Percentiles rank a stretch among this genome's conserved stretches.
These are phyloP conservation scores for Arrhamphus sclerolepis DNA, from an alignment of 2,797 vertebrate species.

Conservation along the genomic window DNA sequence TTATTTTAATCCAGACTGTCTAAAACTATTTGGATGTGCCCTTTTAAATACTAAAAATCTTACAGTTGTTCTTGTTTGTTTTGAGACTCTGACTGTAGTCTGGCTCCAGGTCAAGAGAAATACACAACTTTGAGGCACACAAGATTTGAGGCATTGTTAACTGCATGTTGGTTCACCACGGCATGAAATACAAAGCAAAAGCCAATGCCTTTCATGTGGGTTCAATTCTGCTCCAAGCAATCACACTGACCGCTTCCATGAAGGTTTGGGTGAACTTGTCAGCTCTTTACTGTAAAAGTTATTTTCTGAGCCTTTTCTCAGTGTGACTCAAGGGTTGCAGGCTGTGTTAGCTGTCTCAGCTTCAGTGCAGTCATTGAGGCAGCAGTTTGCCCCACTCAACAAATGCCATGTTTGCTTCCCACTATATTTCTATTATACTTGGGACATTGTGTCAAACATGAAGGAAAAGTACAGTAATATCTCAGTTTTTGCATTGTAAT, in stretches of 20 bases:
- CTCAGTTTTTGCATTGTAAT: neutral
- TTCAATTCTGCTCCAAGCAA: neutral
- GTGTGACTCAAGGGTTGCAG: neutral
- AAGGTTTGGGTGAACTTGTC: constrained; percentile 1
- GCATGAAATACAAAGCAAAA: constrained; percentile 2
- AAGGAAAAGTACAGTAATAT: neutral
- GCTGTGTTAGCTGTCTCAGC: neutral
- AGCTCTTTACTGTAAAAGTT: constrained; percentile 3
- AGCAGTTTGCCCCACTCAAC: neutral
- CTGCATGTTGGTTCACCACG: too few relatives aligned
- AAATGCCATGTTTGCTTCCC: neutral
- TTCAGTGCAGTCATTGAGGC: neutral
- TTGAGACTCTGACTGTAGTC: too few relatives aligned
- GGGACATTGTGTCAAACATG: too few relatives aligned
- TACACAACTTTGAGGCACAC: too few relatives aligned
- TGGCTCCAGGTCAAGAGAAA: too few relatives aligned
- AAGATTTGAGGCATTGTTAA: too few relatives aligned
- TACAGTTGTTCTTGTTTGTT: too few relatives aligned
- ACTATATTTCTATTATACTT: neutral
- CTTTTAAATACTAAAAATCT: too few relatives aligned
- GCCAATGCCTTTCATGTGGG: constrained; percentile 1
- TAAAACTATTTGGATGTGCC: too few relatives aligned
- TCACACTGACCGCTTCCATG: neutral
- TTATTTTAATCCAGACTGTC: too few relatives aligned
- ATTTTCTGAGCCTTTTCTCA: neutral